Conservation (phyloP, 2,113 vertebrate species). For the Rhinoderma darwinii region DNA sequence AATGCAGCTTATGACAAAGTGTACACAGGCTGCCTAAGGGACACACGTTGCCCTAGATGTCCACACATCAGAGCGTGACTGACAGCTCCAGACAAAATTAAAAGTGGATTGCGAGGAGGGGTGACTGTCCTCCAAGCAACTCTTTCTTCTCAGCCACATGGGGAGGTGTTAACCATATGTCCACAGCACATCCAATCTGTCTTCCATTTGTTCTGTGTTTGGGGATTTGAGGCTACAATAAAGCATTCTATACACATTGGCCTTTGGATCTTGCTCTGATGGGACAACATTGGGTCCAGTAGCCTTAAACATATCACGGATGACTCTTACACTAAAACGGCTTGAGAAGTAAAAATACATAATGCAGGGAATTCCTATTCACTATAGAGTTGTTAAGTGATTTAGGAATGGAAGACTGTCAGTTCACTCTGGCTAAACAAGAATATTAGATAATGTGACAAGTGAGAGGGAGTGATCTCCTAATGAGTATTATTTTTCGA, state of each 20-base stretch:
- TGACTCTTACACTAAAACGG: neutral
- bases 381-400: neutral
- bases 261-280: neutral
- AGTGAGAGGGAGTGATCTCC: too few relatives aligned
- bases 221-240: constrained; percentile 45
- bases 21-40: constrained; percentile 51
- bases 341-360: neutral
- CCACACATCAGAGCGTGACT: constrained; percentile 55
- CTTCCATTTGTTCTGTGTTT: constrained; percentile 26
- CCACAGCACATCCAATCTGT: constrained; percentile 51
- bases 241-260: constrained; percentile 30
- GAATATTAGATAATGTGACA: too few relatives aligned
- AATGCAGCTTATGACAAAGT: constrained; percentile 51
- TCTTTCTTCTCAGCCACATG: constrained; percentile 55
- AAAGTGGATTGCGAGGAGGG: constrained; percentile 33
- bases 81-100: constrained; percentile 56
- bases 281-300: neutral
- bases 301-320: constrained; percentile 1
- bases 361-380: neutral
- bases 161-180: constrained; percentile 58
- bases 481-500: too few relatives aligned
- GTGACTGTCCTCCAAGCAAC: constrained; percentile 58
- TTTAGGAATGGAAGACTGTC: constrained; percentile 30
- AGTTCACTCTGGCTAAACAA: constrained; percentile 34
- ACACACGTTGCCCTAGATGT: constrained; percentile 51